phyloP scores from a whole-genome alignment of 2,113 vertebrate species.

The Pseudopipra pipra region DNA sequence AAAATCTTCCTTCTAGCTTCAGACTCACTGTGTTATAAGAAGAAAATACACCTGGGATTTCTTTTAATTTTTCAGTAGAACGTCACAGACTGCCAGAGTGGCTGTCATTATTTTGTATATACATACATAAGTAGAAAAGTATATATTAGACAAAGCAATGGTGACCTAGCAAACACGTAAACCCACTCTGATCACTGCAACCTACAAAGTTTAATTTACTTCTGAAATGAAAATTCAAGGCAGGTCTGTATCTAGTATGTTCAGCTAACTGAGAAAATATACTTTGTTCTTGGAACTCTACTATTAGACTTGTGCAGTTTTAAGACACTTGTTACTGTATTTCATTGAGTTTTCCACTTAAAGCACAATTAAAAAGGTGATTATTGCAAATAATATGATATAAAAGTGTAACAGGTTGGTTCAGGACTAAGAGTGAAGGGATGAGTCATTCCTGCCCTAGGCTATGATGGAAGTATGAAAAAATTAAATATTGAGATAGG shows the following conservation, averaged over 20 bases:
- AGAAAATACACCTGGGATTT: neutral
- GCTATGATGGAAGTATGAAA: neutral
- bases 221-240: constrained; percentile 40
- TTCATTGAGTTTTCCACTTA: neutral
- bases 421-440: neutral
- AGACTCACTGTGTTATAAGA: neutral
- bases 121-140: neutral
- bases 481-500: neutral
- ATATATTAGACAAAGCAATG: neutral
- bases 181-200: neutral
- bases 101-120: neutral
- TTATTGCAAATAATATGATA: neutral
- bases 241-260: neutral
- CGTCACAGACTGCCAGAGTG: neutral
- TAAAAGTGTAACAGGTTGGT: neutral
- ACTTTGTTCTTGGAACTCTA: neutral
- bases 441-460: neutral
- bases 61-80: constrained; percentile 21
- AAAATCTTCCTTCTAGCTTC: constrained; percentile 1
- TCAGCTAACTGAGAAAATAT: neutral
- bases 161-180: neutral
- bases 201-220: constrained; percentile 17
- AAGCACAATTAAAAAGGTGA: neutral
- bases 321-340: neutral
- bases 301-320: neutral